These are phyloP conservation scores for Octopus bimaculoides DNA, from an alignment of 1,140 invertebrate species.

Conservation along the genomic window DNA sequence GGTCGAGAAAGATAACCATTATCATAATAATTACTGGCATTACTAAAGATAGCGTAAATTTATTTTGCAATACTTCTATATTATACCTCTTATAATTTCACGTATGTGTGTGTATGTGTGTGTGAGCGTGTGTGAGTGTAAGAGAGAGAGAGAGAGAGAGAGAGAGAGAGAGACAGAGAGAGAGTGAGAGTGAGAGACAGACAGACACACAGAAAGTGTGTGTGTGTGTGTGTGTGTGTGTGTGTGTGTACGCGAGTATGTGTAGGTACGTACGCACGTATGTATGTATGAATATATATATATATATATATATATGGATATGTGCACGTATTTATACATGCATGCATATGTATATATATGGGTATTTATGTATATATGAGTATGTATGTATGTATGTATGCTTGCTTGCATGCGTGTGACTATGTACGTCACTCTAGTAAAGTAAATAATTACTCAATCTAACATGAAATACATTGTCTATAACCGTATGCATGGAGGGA, in stretches of 20 bases:
- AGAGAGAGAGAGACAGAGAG: too few relatives aligned
- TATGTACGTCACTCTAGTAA: background rate
- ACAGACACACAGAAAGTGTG: background rate
- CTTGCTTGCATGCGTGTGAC: background rate
- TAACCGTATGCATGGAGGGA: too few relatives aligned
- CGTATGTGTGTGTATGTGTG: too few relatives aligned
- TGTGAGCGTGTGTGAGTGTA: too few relatives aligned
- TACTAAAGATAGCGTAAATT: too few relatives aligned
- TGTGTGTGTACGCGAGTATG: background rate
- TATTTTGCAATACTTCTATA: too few relatives aligned
- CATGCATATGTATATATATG: background rate
- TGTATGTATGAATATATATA: background rate
- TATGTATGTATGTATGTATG: background rate
- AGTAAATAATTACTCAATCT: too few relatives aligned
- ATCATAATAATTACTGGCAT: too few relatives aligned
- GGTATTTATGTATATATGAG: background rate
- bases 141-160: too few relatives aligned
- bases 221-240: background rate
- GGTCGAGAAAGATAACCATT: too few relatives aligned
- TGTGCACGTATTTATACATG: background rate
- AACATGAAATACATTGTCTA: too few relatives aligned
- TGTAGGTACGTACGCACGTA: background rate
- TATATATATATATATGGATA: background rate
- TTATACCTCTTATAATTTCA: too few relatives aligned
- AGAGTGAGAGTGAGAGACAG: background rate